Evolutionary conservation across 2,113 vertebrate genomes (phyloP), one percentile per base, ranked within the genome.

Genomic region (Channa argus): DNA sequence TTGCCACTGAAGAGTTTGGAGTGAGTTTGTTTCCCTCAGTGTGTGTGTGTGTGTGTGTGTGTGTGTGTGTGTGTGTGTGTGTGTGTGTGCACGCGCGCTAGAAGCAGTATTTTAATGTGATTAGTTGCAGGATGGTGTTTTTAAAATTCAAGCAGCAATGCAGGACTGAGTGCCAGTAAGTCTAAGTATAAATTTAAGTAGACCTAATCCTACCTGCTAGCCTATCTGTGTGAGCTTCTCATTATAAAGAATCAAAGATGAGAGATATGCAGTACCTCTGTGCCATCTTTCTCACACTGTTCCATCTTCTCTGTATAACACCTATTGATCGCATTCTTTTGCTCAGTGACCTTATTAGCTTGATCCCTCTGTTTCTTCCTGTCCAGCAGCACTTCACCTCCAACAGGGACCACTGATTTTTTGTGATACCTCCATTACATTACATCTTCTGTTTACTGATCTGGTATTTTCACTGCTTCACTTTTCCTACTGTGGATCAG

Each of bases 171-270:
- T 36, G 63, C 54, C 3, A n/a, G 64, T 80, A 77, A 66, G 11
- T 80, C 68, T n/a, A n/a, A n/a, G n/a, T n/a, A 43, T 80, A 70
- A 77, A 83, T 15, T 47, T 38, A 60, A 76, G 62, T 53, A 66
- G 55, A 39, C 49, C 70, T 77, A 77, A 86, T 86, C 77, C 72
- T 14, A 58, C 53, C 71, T 56, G 54, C 71, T 37, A 49, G 65
- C 56, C 38, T 49, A 61, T 76, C 62, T 79, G 34, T 38, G 47
- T 61, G 55, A 66, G 69, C 46, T 63, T 62, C 60, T 86, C 69
- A 74, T 83, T 70, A 79, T 77, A 65, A 45, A 56, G 73, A 77
- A 60, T 73, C 68, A 46, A 44, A 81, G 74, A 85, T 80, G 65
- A 74, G 41, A 68, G 43, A 63, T 38, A 49, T 49, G 70, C 39